Conservation (phyloP, 2,888 invertebrate genomes). For the Heliconius hortense region DNA sequence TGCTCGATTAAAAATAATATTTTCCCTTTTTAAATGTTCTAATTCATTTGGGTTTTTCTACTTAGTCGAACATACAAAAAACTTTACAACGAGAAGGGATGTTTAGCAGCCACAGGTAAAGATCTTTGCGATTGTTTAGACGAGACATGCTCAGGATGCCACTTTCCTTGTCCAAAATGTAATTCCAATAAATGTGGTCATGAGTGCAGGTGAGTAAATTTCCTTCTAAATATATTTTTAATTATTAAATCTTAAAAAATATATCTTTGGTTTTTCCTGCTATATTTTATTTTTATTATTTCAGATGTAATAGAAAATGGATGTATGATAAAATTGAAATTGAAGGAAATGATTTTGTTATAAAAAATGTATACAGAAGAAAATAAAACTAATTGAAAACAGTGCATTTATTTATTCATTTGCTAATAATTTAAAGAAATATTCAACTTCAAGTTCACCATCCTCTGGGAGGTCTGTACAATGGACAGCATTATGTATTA, state of each 20-base stretch:
- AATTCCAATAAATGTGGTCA: constrained; percentile 88
- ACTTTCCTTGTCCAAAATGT: constrained; percentile 89
- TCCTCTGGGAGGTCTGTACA: constrained; percentile 96
- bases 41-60: constrained; percentile 30
- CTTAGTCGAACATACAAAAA: constrained; percentile 79
- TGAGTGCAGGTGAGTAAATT: constrained; percentile 85
- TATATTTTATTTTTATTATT: constrained; percentile 50
- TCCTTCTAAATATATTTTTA: too few species aligned
- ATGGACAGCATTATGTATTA: constrained; percentile 93
- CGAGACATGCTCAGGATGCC: constrained; percentile 90
- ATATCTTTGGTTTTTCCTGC: neutral
- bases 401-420: constrained; percentile 48
- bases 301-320: constrained; percentile 88
- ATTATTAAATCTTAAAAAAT: too few species aligned
- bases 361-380: constrained; percentile 81
- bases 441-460: constrained; percentile 89
- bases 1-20: neutral
- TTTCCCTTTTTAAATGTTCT: neutral
- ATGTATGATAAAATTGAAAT: constrained; percentile 89
- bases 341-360: constrained; percentile 87
- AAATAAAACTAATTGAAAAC: constrained; percentile 47
- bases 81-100: constrained; percentile 87
- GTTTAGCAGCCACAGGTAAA: constrained; percentile 82
- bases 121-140: constrained; percentile 94
- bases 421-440: constrained; percentile 86